Evolutionary conservation across 2,888 invertebrate species (phyloP).

Genomic region (Chymomyza caudatula): DNA sequence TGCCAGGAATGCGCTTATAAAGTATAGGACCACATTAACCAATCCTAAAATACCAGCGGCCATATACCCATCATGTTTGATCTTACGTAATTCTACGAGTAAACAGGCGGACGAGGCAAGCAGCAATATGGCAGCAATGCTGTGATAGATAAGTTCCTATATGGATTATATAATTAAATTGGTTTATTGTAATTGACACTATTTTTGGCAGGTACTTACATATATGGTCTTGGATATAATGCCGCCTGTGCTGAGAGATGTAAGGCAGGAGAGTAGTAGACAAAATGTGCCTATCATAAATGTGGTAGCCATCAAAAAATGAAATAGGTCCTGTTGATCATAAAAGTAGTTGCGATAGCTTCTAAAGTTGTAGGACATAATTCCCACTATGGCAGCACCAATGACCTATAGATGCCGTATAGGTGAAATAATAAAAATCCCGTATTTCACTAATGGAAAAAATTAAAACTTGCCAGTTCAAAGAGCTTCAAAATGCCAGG

Average conservation of each 20-base stretch:
- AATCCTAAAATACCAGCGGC: slow-evolving; percentile 87
- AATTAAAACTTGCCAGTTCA: slow-evolving; percentile 82
- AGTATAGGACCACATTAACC: slow-evolving; percentile 85
- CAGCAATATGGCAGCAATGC: slow-evolving; percentile 85
- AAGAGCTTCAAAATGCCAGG: slow-evolving; percentile 90
- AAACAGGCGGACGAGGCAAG: slow-evolving; percentile 85
- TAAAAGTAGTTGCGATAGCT: slow-evolving; percentile 52
- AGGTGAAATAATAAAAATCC: background rate
- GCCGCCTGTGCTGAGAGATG: slow-evolving; percentile 89
- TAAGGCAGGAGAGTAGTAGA: slow-evolving; percentile 85
- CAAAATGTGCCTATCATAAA: slow-evolving; percentile 90
- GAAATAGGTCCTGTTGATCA: slow-evolving; percentile 82
- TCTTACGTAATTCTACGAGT: slow-evolving; percentile 82
- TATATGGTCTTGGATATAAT: slow-evolving; percentile 86
- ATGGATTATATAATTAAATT: background rate
- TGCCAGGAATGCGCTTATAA: slow-evolving; percentile 87
- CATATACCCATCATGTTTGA: slow-evolving; percentile 83
- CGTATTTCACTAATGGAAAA: background rate
- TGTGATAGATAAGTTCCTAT: slow-evolving; percentile 91
- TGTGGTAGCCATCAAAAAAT: slow-evolving; percentile 85
- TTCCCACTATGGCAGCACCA: slow-evolving; percentile 86
- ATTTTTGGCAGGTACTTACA: slow-evolving; percentile 56
- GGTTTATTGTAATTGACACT: background rate
- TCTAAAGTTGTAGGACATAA: slow-evolving; percentile 82
- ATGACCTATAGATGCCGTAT: slow-evolving; percentile 82